These are phyloP conservation scores for Apaloderma vittatum DNA, from an alignment of 2,113 vertebrate species.

Conservation along the genomic window DNA sequence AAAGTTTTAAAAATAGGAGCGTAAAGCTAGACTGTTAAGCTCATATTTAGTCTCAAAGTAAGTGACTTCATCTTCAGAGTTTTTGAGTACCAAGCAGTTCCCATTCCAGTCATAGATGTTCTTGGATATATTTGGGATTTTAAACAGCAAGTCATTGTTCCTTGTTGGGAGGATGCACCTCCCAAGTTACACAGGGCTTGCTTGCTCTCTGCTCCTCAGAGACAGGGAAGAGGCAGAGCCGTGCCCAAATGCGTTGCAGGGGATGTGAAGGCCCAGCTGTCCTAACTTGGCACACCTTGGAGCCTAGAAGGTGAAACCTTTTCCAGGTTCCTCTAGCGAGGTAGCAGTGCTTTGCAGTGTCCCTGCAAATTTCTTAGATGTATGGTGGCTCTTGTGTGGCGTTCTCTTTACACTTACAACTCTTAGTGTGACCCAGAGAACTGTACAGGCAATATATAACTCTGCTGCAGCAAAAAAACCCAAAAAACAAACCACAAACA, in stretches of 20 bases:
- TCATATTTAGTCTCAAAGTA: slow-evolving; percentile 31
- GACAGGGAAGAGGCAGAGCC: background rate
- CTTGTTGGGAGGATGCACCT: background rate
- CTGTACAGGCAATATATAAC: background rate
- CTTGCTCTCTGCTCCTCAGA: background rate
- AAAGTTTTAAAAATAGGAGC: slow-evolving; percentile 36
- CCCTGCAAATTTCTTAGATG: background rate
- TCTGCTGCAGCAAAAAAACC: background rate
- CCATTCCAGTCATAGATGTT: background rate
- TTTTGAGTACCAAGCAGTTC: background rate
- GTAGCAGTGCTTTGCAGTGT: background rate
- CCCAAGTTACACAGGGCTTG: background rate
- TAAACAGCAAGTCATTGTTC: background rate
- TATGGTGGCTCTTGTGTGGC: background rate
- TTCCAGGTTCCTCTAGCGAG: background rate
- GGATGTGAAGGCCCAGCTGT: rapidly evolving
- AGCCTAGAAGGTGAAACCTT: background rate
- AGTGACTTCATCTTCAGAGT: slow-evolving; percentile 51
- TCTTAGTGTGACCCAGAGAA: background rate
- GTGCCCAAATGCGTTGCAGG: background rate
- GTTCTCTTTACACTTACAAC: background rate
- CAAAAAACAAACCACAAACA: too few species aligned
- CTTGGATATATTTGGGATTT: background rate
- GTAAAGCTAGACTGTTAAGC: slow-evolving; percentile 44
- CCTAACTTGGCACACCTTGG: background rate